phyloP scores from a whole-genome alignment of 2,113 vertebrate species.

The Phalacrocorax brasilianus region DNA sequence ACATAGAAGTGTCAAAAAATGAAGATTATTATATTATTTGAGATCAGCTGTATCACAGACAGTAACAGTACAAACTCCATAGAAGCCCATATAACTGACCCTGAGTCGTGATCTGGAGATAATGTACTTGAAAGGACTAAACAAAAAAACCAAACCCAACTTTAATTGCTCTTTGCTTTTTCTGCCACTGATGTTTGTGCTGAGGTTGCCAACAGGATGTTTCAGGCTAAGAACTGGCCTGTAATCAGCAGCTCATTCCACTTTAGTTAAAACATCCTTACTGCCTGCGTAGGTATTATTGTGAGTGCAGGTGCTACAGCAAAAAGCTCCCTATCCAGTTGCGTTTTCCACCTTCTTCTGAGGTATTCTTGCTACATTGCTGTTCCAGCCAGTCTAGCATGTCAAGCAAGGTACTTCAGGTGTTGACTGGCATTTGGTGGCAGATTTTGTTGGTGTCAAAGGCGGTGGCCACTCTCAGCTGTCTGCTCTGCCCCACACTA shows the following conservation, averaged over 20 bases:
- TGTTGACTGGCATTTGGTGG: neutral
- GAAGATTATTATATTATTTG: neutral
- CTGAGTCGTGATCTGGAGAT: neutral
- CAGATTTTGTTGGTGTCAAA: neutral
- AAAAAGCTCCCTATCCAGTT: neutral
- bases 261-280: neutral
- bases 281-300: neutral
- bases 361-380: neutral
- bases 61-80: neutral
- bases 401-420: neutral
- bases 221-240: neutral
- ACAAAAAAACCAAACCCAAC: neutral
- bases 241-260: neutral
- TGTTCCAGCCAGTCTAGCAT: neutral
- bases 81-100: neutral
- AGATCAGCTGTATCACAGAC: neutral
- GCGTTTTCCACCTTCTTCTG: neutral
- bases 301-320: neutral
- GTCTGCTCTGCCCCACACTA: neutral
- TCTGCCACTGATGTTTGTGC: neutral
- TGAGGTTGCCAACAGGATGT: slow-evolving; percentile 2
- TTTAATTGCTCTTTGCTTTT: neutral
- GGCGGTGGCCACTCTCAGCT: neutral
- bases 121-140: neutral
- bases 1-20: neutral